Base-by-base conservation (phyloP, 2,888 invertebrate species). In the Ormyrus labotus region DNA sequence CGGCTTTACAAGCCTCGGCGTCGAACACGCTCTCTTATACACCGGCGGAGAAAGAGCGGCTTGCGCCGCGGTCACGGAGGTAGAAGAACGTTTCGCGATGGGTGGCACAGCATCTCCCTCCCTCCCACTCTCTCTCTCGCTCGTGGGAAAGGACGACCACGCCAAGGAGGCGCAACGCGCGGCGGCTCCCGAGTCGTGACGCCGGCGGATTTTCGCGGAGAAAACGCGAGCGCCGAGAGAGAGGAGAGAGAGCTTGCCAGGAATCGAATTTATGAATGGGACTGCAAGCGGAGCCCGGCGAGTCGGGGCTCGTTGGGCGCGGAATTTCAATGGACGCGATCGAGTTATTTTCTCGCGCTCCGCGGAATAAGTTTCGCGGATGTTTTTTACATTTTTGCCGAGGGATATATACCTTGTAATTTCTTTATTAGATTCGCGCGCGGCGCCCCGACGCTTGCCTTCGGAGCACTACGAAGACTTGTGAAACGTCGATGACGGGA, bases 51-150 rank as follows among this genome's bases (percentile, higher is more conserved):
- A 51, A 34, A 48, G 13, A 48, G 34, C 34, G 3, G 34, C 34
- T 34, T 34, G 34, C 34, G 34, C 34, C 34, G 34, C 34, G 34
- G 34, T 34, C 34, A 34, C 34, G 58, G 45, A 47, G 19, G 50
- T 53, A 60, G 69, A 47, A 70, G 34, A 34, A 48, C 57, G 47
- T 71, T 81, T 81, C 81, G 70, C 81, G 78, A 78, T 81, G 81
- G 81, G 81, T 81, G 81, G 81, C 81, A 69, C 78, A 75, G 78
- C 50, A 74, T 64, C 58, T 77, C 51, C 51, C 61, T 63, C 10
- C 57, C 13, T 71, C 55, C 10, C 72, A 53, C 72, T 51, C 65
- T 19, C 47, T 55, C 58, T 61, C 50, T 6, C 11, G 64, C 77
- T 71, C 78, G 80, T 78, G 78, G 76, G 81, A 82, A 75, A 76